phyloP scores from a whole-genome alignment of 2,113 vertebrate species.

The Anolis carolinensis region DNA sequence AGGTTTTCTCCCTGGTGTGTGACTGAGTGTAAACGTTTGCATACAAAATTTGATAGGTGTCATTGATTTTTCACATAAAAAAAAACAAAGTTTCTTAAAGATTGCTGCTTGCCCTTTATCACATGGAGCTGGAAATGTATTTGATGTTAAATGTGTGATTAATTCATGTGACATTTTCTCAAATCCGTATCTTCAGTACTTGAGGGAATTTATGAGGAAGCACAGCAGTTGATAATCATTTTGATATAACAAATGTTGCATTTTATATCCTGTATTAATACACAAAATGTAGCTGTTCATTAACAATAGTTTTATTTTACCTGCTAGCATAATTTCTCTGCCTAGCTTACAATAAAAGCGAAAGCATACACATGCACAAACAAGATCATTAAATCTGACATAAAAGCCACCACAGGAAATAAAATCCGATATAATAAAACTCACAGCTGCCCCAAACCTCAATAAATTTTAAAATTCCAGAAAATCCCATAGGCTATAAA shows the following conservation, averaged over 20 bases:
- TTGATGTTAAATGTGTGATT: background rate
- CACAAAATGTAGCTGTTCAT: background rate
- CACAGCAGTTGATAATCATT: background rate
- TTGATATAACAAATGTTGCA: background rate
- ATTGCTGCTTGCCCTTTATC: no score
- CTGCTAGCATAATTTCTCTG: background rate
- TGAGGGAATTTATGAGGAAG: background rate
- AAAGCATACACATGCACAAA: background rate
- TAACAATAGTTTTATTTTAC: background rate
- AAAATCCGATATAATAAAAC: background rate
- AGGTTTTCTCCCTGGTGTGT: no score
- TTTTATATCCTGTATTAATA: background rate
- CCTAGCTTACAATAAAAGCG: background rate
- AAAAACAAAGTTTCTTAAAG: no score
- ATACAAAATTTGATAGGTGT: no score
- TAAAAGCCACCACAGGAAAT: background rate
- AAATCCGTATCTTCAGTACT: background rate
- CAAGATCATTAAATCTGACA: background rate
- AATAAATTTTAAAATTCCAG: background rate
- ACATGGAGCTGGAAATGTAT: background rate
- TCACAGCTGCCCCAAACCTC: no score
- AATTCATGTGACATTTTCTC: background rate
- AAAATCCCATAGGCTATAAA: background rate
- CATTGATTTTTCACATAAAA: no score
- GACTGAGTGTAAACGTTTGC: no score